Conservation (phyloP, 92 coral and sea anemone genomes). For the Pocillopora grandis region DNA sequence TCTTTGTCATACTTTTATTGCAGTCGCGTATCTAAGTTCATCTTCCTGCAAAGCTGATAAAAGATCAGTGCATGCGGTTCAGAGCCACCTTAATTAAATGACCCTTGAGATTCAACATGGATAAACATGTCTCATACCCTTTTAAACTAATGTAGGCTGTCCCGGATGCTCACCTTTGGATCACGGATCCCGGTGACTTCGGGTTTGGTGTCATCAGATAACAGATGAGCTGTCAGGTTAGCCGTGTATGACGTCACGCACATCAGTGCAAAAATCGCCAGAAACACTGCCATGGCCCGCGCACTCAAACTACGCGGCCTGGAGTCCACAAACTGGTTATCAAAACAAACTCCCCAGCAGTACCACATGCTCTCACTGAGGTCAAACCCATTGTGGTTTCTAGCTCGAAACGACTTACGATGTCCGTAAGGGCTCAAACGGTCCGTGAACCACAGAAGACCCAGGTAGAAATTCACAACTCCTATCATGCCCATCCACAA, state of each 20-base stretch:
- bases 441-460: conserved; percentile 70
- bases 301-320: conserved; percentile 78
- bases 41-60: too few relatives aligned
- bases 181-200: conserved; percentile 83
- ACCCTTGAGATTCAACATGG: too few relatives aligned
- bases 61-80: too few relatives aligned
- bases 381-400: conserved; percentile 48
- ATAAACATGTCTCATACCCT: too few relatives aligned
- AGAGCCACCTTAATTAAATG: too few relatives aligned
- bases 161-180: conserved; percentile 63
- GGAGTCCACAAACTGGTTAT: conserved; percentile 78
- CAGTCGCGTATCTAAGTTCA: too few relatives aligned
- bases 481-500: conserved; percentile 82
- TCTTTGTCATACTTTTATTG: too few relatives aligned
- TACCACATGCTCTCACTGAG: conserved; percentile 88
- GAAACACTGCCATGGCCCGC: conserved; percentile 76
- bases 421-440: conserved; percentile 78
- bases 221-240: conserved; percentile 82
- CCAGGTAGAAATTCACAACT: conserved; percentile 68
- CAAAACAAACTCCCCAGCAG: conserved; percentile 92
- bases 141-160: not conserved
- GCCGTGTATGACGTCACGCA: conserved; percentile 92
- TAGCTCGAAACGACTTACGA: conserved; percentile 39
- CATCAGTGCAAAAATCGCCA: conserved; percentile 79
- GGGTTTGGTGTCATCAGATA: conserved; percentile 87